Conservation (phyloP, 2,113 vertebrate species). For the Amphiprion percula region DNA sequence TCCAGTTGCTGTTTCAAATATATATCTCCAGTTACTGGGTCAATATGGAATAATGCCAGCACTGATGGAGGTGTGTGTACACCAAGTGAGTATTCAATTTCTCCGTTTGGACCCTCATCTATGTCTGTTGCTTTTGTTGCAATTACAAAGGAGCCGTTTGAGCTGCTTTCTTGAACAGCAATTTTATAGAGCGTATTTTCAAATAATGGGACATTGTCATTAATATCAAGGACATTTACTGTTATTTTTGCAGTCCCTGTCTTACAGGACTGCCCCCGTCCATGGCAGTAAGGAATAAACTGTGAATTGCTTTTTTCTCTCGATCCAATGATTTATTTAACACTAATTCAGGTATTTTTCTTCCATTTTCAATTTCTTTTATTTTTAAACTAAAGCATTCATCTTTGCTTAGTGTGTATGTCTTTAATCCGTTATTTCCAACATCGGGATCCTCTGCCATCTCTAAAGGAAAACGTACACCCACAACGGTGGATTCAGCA, state of each 20-base stretch:
- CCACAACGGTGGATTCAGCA: slow-evolving; percentile 81
- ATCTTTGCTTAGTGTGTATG: slow-evolving; percentile 72
- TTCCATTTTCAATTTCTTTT: slow-evolving; percentile 74
- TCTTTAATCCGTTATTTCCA: slow-evolving; percentile 71
- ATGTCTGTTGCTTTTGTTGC: slow-evolving; percentile 54
- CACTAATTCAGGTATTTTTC: slow-evolving; percentile 76
- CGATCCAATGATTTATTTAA: slow-evolving; percentile 80
- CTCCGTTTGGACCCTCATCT: slow-evolving; percentile 86
- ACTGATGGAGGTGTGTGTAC: slow-evolving; percentile 70
- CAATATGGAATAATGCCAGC: slow-evolving; percentile 69
- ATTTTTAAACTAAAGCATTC: slow-evolving; percentile 78
- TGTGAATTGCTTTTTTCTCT: slow-evolving; percentile 73
- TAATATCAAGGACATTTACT: slow-evolving; percentile 82
- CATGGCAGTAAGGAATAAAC: slow-evolving; percentile 76
- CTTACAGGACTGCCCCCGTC: slow-evolving; percentile 72
- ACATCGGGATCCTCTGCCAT: slow-evolving; percentile 77
- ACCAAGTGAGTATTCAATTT: slow-evolving; percentile 81
- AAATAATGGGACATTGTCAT: slow-evolving; percentile 91
- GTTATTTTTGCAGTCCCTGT: slow-evolving; percentile 72
- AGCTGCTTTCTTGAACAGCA: slow-evolving; percentile 50
- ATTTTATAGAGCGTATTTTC: slow-evolving; percentile 51
- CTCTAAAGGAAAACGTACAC: slow-evolving; percentile 77
- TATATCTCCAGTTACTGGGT: slow-evolving; percentile 61
- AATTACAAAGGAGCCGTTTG: slow-evolving; percentile 21
- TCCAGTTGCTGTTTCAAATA: slow-evolving; percentile 84